Base-by-base conservation (phyloP, 1,140 invertebrate species). In the Pinna nobilis region DNA sequence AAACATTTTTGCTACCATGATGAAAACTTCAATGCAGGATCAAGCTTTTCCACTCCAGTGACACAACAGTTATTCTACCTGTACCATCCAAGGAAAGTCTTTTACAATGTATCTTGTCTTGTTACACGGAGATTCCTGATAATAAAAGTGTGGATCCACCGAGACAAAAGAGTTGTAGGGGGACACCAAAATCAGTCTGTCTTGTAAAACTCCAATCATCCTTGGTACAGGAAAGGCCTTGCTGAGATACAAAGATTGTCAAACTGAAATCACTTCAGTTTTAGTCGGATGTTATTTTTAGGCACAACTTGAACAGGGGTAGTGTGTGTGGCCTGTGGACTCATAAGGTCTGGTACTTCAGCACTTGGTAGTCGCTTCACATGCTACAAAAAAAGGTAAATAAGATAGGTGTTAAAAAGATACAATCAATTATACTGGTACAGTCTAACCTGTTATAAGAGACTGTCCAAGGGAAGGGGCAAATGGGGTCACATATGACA, bases 261-360 rank as follows among this genome's bases (percentile, higher is more conserved):
- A n/a, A n/a, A n/a, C n/a, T n/a, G n/a, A 18, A 4, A 6, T 78
- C 74, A 79, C 61, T 82, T 84, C 4, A 84, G 72, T 47, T 77
- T 76, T 6, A 84, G 66, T 18, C 77, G 70, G 37, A 83, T 83
- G 41, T 78, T 70, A 67, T 86, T 83, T 39, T 79, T 77, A 39
- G 75, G 64, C 23, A 76, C 50, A 35, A 67, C 63, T 20, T 67
- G 73, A 3, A 68, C 70, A 2, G 77, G 64, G 37, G 74, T 65
- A 47, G 65, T 60, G 1, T 71, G 55, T 23, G 78, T 73, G 23
- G 84, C 74, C 50, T 82, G 74, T 30, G 86, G 86, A 76, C 82
- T 88, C 64, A 80, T 73, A 70, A 88, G 67, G 59, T 88, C 86
- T 20, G 85, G 83, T 41, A 87, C 79, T 55, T 88, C 86, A 51